Evolutionary conservation across 2,797 vertebrate genomes (phyloP), one percentile per base, ranked within the genome.

Genomic region (Gymnodraco acuticeps): DNA sequence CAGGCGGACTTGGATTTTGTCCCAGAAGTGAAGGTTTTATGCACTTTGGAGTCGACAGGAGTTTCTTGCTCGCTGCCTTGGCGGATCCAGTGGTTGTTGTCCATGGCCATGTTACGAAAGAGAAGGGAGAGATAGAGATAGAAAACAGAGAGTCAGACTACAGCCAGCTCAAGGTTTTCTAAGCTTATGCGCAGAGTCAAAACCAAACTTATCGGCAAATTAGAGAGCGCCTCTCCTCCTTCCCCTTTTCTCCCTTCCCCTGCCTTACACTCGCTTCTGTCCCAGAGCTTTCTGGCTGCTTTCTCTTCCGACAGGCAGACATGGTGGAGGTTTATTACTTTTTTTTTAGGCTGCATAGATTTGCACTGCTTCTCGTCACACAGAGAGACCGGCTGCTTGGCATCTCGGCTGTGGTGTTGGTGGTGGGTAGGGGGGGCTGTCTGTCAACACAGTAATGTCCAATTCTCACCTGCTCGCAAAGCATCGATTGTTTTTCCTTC

Each of bases 21-120:
- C 89, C 84, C 89, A 89, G 78, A 90, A 81, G 67, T 79, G 70
- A 81, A 78, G 78, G 58, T 82, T 88, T 89, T 81, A 85, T 85
- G 78, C 83, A 70, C 80, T 85, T 83, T 87, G 83, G 88, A 90
- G 84, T 73, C 9, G 20, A 65, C 72, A 20, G 2, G 80, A 78
- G 83, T 82, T 85, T 82, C 70, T 85, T 54, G 80, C 74, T 78
- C 65, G 65, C 60, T 75, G 77, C 64, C 64, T 89, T 16, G 46
- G 64, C 46, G 15, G 70, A 64, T 78, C 50, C 65, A 67, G 80
- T 16, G 78, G 80, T 80, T 88, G 81, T 80, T 85, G 87, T 88
- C 80, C 81, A 75, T 84, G 80, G 85, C 82, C 51, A 1, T 75
- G 78, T 87, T 84, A 70, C 77, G 77, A 86, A 82, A 83, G 66